Evolutionary conservation across 35 echinoderm and acorn worm species (phyloP).

Genomic region (Amphiura filiformis): DNA sequence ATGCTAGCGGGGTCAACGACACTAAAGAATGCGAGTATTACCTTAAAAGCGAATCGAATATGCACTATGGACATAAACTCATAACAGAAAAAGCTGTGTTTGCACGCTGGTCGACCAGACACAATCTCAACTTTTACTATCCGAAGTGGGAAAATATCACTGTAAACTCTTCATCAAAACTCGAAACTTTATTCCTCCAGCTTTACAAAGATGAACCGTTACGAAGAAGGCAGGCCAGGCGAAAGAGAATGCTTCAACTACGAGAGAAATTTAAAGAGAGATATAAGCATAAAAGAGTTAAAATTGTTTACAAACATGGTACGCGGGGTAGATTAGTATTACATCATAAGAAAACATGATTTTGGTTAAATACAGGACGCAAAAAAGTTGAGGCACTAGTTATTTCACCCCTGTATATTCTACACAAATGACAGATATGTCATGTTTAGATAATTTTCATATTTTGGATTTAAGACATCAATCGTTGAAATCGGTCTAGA

Average conservation of each 20-base stretch:
- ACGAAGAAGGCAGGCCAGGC: not conserved
- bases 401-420: no score
- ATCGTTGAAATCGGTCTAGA: no score
- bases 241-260: not conserved
- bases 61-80: not conserved
- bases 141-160: not conserved
- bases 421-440: no score
- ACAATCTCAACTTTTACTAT: not conserved
- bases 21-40: not conserved
- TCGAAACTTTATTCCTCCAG: not conserved
- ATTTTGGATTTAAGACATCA: no score
- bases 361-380: no score
- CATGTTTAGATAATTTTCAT: no score
- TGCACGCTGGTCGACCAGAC: not conserved
- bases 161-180: not conserved
- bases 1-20: not conserved
- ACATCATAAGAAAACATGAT: no score
- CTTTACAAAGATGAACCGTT: not conserved
- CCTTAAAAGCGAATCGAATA: not conserved
- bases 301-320: not conserved
- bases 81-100: not conserved
- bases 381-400: no score
- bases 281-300: not conserved
- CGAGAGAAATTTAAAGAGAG: not conserved
- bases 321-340: no score